Percentiles rank a stretch among this genome's conserved stretches.
phyloP scores from a whole-genome alignment of 2,113 vertebrate species.

The Megaceryle torquata region DNA sequence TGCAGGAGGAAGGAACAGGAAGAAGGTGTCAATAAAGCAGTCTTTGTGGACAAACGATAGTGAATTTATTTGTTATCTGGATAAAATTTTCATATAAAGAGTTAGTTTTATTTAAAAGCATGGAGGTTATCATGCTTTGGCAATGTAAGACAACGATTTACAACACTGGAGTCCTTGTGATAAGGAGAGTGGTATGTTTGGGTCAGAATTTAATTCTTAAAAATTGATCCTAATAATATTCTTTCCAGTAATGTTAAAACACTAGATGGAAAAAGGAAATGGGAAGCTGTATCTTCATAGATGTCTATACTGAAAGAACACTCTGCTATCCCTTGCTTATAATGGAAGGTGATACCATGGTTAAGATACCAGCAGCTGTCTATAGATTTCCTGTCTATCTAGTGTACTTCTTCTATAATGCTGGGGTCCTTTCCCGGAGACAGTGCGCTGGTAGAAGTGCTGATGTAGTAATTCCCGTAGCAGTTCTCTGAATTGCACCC shows the following conservation, averaged over 20 bases:
- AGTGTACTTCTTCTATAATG: not conserved
- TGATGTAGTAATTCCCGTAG: not conserved
- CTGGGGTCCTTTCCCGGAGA: not conserved
- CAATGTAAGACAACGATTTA: not conserved
- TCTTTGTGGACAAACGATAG: not conserved
- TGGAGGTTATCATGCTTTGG: not conserved
- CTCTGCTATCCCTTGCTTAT: not conserved
- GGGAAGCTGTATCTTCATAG: not conserved
- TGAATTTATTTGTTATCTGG: not conserved
- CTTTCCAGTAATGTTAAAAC: not conserved
- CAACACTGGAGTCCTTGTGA: not conserved
- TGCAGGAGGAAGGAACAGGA: not conserved
- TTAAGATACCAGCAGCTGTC: not conserved
- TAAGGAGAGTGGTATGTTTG: not conserved
- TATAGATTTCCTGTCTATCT: not conserved
- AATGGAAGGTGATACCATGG: not conserved
- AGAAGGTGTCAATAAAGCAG: not conserved
- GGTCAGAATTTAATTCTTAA: not conserved
- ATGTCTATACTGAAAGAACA: not conserved
- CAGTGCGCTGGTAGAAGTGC: not conserved
- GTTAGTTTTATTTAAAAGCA: not conserved
- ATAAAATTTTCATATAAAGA: not conserved
- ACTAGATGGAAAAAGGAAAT: not conserved
- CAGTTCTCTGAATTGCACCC: not conserved
- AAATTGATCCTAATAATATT: not conserved